A percentile compares a stretch with the other conserved stretches of the same genome.
Evolutionary conservation across 23 tunicate species (phyloP).

Genomic region (Oikopleura vanhoeffeni): DNA sequence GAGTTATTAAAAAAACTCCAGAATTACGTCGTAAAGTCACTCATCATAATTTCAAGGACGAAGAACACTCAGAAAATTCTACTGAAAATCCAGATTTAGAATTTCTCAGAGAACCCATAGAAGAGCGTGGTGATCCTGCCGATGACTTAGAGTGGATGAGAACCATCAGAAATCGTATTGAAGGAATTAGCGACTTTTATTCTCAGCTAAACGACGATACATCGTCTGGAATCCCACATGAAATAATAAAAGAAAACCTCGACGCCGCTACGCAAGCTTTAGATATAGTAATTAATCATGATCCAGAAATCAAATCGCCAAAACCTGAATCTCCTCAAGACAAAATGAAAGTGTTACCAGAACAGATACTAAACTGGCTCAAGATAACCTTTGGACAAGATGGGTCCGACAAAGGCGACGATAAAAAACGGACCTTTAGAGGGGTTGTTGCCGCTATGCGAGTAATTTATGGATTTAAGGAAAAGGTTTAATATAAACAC

Average conservation of each 20-base stretch:
- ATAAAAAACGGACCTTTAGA: slow-evolving; percentile 4
- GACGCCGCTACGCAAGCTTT: neutral
- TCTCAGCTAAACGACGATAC: neutral
- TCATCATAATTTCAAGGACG: neutral
- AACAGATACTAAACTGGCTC: slow-evolving; percentile 2
- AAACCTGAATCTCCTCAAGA: neutral
- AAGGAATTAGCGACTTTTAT: neutral
- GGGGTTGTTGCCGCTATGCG: slow-evolving; percentile 12
- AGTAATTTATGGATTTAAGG: neutral
- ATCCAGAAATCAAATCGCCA: neutral
- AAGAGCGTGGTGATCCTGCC: neutral
- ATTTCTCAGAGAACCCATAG: neutral
- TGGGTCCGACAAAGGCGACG: neutral
- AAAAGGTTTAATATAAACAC: too few relatives aligned
- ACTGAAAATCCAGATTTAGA: too few relatives aligned
- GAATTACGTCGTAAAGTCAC: too few relatives aligned
- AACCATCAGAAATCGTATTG: neutral
- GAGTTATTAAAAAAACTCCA: too few relatives aligned
- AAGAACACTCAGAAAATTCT: too few relatives aligned
- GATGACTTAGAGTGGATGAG: neutral
- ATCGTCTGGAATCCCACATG: neutral
- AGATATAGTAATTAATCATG: neutral
- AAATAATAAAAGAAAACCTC: neutral
- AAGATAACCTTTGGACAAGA: slow-evolving; percentile 12
- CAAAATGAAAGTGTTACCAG: slow-evolving; percentile 5